Evolutionary conservation across 2,888 invertebrate species (phyloP).

Genomic region (Phorcus lineatus): DNA sequence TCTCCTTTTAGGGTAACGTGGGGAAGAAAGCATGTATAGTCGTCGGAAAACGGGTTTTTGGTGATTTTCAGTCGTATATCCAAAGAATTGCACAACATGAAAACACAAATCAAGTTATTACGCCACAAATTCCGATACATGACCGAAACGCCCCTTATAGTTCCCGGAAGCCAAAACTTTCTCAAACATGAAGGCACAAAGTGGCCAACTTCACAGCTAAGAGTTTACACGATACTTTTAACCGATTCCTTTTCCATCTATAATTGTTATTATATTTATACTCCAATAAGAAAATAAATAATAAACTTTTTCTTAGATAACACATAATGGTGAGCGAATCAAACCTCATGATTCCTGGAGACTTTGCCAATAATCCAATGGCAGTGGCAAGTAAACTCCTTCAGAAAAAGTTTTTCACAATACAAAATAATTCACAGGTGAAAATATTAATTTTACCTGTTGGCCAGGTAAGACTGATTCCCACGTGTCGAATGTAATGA

Average conservation of each 20-base stretch:
- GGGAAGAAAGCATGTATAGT: no score
- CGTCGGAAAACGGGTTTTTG: not conserved
- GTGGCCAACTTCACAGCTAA: not conserved
- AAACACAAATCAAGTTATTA: not conserved
- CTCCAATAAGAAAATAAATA: not conserved
- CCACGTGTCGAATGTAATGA: not conserved
- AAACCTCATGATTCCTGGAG: not conserved
- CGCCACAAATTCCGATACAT: conserved; percentile 11
- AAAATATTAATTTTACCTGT: conserved; percentile 17
- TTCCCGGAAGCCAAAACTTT: not conserved
- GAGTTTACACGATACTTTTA: not conserved
- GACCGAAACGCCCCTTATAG: not conserved
- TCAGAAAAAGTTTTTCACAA: not conserved
- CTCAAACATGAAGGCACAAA: not conserved
- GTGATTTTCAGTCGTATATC: not conserved
- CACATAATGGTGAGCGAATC: not conserved
- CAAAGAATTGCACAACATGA: not conserved
- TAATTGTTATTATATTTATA: not conserved
- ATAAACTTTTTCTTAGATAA: not conserved
- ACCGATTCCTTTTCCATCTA: not conserved
- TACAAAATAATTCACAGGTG: not conserved
- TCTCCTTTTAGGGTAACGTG: not conserved
- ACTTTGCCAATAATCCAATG: not conserved
- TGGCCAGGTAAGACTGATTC: not conserved
- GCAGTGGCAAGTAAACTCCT: not conserved